phyloP scores from a whole-genome alignment of 2,113 vertebrate genomes.

The Equus przewalskii region DNA sequence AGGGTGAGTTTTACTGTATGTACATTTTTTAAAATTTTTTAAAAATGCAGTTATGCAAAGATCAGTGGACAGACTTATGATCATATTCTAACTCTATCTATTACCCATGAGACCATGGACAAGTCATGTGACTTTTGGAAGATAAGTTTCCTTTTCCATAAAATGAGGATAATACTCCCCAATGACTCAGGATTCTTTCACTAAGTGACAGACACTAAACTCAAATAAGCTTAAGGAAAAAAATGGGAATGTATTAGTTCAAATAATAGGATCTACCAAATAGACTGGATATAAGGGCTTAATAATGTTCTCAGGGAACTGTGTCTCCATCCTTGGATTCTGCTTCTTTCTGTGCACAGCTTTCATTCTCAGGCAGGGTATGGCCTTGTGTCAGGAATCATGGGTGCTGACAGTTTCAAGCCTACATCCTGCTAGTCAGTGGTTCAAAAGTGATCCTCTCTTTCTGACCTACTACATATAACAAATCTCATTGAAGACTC shows the following conservation, averaged over 20 bases:
- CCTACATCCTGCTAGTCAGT: neutral
- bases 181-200: neutral
- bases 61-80: neutral
- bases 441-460: neutral
- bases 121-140: neutral
- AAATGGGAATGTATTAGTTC: neutral
- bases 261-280: neutral
- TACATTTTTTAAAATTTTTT: neutral
- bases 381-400: neutral
- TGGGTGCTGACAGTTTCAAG: neutral
- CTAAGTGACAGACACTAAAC: neutral
- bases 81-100: neutral
- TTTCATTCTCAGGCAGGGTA: neutral
- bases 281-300: neutral
- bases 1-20: neutral
- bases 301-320: neutral
- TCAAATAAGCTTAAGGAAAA: neutral
- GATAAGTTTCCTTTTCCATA: neutral
- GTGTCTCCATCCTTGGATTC: neutral
- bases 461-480: neutral
- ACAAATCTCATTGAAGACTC: neutral
- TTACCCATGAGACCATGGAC: neutral
- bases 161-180: neutral
- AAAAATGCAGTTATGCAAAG: neutral
- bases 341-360: neutral